A percentile compares a stretch with the other conserved stretches of the same genome.
phyloP scores from a whole-genome alignment of 2,888 invertebrate species.

The Agrochola litura region DNA sequence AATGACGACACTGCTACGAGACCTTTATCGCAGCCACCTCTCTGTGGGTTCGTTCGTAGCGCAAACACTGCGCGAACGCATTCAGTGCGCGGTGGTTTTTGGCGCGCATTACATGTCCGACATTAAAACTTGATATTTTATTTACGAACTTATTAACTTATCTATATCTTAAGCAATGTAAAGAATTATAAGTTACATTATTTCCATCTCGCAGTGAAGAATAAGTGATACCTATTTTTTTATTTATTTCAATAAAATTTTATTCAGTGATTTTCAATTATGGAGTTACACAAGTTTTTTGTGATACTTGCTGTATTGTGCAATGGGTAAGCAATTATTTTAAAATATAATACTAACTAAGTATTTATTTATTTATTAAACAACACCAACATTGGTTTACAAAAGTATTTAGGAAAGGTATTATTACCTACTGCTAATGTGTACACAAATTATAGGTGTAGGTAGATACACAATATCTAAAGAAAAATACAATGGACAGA shows the following conservation, averaged over 20 bases:
- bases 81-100: constrained; percentile 64
- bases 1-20: constrained; percentile 53
- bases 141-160: constrained; percentile 30
- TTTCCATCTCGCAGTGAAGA: constrained; percentile 46
- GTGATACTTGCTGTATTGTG: constrained; percentile 63
- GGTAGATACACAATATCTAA: no score
- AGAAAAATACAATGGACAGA: no score
- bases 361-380: neutral
- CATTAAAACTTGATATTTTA: constrained; percentile 29
- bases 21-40: constrained; percentile 51
- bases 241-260: constrained; percentile 17
- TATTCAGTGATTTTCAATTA: constrained; percentile 45
- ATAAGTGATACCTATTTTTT: constrained; percentile 56
- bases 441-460: no score
- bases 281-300: constrained; percentile 54
- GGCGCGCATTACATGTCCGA: constrained; percentile 59
- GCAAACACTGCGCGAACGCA: constrained; percentile 53
- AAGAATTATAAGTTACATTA: constrained; percentile 32
- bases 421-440: no score
- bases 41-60: constrained; percentile 43
- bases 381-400: no score
- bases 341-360: neutral
- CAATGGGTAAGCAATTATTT: constrained; percentile 57
- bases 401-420: no score
- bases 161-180: constrained; percentile 44